Base-by-base conservation (phyloP, 1,140 invertebrate species). In the Stegodyphus dumicola region DNA sequence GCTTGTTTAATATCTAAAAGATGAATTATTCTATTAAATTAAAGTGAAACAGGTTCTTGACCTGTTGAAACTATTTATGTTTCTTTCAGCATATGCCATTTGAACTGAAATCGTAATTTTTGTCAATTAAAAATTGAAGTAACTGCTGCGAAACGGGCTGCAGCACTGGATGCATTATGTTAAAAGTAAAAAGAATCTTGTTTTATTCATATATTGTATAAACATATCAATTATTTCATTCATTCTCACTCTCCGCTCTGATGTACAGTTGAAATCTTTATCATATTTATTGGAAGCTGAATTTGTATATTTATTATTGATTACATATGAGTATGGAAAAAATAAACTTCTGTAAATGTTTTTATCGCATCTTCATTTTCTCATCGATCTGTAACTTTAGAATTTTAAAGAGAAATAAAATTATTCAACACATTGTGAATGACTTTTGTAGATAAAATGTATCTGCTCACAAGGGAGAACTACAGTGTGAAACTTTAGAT, bases 261-360 rank as follows among this genome's bases (percentile, higher is more conserved):
- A n/a, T 76, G 81, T 84, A 84, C 73, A 84, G 73, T 69, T 60
- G 49, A 65, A 56, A n/a, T 74, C 18, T 80, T 48, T 80, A 80
- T 84, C 11, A 18, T 84, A 84, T 84, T 84, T 84, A 84, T 84
- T 84, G 49, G 49, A 74, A 84, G 48, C 60, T 75, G 11, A 56
- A 18, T 69, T 56, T 84, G 73, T 84, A 84, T 84, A 84, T 84
- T 84, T 84, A 84, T 84, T 84, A 51, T 69, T 76, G 65, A 83
- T 84, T 76, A 76, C 64, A 84, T 84, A 84, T n/a, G 65, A 76
- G 7, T 52, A 56, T 73, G 65, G 18, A 83, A 73, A 64, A 49
- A 81, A 17, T 52, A 75, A 74, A 54, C 15, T 49, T 83, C 33
- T 76, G 64, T 84, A 17, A 13, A 56, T 76, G n/a, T 76, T 69